Evolutionary conservation across 2,888 invertebrate genomes (phyloP).

Genomic region (Caenorhabditis sp.): DNA sequence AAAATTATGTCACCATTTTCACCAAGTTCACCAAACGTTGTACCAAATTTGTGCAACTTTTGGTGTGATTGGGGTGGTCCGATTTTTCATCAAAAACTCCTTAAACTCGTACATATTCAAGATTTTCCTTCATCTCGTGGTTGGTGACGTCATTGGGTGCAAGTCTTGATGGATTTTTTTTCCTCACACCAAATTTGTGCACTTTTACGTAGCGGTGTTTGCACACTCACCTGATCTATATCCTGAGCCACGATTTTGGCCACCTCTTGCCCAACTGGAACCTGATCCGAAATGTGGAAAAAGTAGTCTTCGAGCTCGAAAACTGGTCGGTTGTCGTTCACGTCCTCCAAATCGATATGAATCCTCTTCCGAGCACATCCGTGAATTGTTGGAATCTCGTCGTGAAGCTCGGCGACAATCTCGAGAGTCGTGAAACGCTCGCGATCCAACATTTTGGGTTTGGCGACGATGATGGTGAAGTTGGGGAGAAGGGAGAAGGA

Average conservation of each 20-base stretch:
- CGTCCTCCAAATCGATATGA: constrained; percentile 60
- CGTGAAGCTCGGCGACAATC: constrained; percentile 44
- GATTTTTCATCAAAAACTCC: no score
- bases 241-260: constrained; percentile 61
- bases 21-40: no score
- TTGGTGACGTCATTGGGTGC: no score
- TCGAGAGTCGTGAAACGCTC: constrained; percentile 51
- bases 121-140: no score
- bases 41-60: no score
- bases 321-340: constrained; percentile 66
- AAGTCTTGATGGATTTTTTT: no score
- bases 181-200: no score
- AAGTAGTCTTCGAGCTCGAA: constrained; percentile 61
- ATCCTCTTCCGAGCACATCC: constrained; percentile 41
- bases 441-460: constrained; percentile 44
- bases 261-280: constrained; percentile 45
- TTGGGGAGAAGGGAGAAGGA: constrained; percentile 31
- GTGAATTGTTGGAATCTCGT: constrained; percentile 15
- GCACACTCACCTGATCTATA: constrained; percentile 52
- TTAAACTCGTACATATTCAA: no score
- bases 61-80: no score
- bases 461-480: constrained; percentile 21
- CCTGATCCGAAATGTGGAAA: constrained; percentile 51
- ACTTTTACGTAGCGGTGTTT: no score
- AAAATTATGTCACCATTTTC: no score